Conservation (phyloP, 2,113 vertebrate genomes). For the Sialia sialis region DNA sequence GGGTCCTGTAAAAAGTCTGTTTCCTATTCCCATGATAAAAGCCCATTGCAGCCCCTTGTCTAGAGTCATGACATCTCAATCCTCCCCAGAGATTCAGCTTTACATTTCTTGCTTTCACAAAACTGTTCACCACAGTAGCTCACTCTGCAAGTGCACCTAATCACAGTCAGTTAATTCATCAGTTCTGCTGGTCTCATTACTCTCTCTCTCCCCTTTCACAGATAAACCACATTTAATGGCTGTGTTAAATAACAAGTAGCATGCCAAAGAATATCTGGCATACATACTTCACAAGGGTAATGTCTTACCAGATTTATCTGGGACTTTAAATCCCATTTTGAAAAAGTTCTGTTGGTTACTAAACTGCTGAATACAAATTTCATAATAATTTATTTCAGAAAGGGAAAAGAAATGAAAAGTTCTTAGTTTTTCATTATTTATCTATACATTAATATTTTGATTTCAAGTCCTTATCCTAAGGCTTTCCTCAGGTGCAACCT, state of each 20-base stretch:
- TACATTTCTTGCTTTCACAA: neutral
- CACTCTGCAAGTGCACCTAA: neutral
- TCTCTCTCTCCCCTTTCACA: neutral
- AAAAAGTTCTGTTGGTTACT: neutral
- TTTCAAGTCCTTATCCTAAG: neutral
- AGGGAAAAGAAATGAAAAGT: neutral
- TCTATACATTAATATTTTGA: neutral
- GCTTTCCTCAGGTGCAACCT: neutral
- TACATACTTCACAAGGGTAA: neutral
- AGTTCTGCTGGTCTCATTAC: neutral
- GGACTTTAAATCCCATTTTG: neutral
- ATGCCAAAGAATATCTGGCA: neutral
- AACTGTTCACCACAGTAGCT: neutral
- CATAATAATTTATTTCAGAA: neutral
- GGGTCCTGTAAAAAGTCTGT: neutral
- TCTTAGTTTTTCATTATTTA: neutral
- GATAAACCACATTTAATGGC: constrained; percentile 33
- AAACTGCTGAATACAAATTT: neutral
- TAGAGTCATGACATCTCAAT: neutral
- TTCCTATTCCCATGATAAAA: neutral
- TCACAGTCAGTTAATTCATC: neutral
- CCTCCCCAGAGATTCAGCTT: neutral
- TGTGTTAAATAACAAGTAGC: neutral
- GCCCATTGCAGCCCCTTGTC: neutral
- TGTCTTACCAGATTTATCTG: neutral